Evolutionary conservation across 2,888 invertebrate genomes (phyloP).

Genomic region (Atethmia centrago): DNA sequence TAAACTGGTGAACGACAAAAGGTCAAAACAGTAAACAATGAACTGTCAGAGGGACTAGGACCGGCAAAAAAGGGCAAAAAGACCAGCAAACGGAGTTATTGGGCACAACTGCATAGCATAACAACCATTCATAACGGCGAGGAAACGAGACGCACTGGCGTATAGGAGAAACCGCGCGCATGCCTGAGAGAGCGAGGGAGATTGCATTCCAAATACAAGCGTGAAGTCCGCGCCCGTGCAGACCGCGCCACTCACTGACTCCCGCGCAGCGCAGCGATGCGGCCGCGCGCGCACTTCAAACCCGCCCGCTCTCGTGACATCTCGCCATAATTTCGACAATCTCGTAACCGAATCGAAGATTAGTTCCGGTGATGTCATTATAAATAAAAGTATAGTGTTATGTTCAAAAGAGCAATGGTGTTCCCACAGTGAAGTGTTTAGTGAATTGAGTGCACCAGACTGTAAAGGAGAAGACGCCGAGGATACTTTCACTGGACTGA

Average conservation of each 20-base stretch:
- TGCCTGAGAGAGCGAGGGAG: constrained; percentile 87
- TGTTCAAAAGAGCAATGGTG: constrained; percentile 70
- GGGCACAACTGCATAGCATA: constrained; percentile 80
- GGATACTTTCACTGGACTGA: constrained; percentile 90
- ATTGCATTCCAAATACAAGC: constrained; percentile 86
- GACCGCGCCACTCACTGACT: constrained; percentile 72
- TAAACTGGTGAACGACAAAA: constrained; percentile 58
- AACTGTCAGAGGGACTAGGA: constrained; percentile 66
- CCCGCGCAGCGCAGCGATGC: constrained; percentile 70
- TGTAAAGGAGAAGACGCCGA: constrained; percentile 83
- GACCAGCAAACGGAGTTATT: constrained; percentile 72
- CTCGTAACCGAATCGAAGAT: constrained; percentile 75
- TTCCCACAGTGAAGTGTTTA: constrained; percentile 73
- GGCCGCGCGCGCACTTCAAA: constrained; percentile 60
- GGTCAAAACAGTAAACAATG: constrained; percentile 73
- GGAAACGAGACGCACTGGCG: constrained; percentile 79
- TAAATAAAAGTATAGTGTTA: constrained; percentile 66
- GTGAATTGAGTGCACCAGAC: constrained; percentile 77
- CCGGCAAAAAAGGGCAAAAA: constrained; percentile 74
- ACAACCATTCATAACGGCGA: constrained; percentile 85
- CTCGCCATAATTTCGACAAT: constrained; percentile 74
- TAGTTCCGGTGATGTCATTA: constrained; percentile 77
- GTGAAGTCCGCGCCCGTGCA: constrained; percentile 69
- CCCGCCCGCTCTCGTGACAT: constrained; percentile 73
- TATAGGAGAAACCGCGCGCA: constrained; percentile 81